Conservation (phyloP, 2,888 invertebrate genomes). For the Synergus umbraculus region DNA sequence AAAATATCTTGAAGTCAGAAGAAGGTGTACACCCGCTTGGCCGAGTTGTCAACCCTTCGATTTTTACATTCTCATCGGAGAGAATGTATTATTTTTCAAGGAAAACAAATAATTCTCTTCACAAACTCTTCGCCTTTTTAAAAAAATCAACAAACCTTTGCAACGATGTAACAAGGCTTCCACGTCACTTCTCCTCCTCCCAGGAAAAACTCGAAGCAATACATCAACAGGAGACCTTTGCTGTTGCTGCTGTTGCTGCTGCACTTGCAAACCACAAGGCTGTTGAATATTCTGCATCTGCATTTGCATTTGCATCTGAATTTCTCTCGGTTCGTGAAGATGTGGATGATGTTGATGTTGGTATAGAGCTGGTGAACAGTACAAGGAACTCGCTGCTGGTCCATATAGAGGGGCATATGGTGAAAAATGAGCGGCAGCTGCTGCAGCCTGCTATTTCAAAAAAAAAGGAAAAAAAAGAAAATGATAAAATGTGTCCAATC, state of each 20-base stretch:
- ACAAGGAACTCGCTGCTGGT: slow-evolving; percentile 72
- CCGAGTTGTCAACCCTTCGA: too few relatives aligned
- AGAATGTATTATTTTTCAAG: too few relatives aligned
- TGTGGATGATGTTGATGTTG: slow-evolving; percentile 73
- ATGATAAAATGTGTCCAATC: neutral
- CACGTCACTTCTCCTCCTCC: slow-evolving; percentile 90
- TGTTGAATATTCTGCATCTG: slow-evolving; percentile 73
- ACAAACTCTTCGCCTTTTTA: neutral
- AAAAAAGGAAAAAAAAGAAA: neutral
- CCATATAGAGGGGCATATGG: slow-evolving; percentile 73
- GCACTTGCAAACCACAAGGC: slow-evolving; percentile 66
- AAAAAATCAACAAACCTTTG: slow-evolving; percentile 79
- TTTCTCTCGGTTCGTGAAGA: slow-evolving; percentile 70
- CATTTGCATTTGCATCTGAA: slow-evolving; percentile 74
- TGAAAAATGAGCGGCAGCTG: slow-evolving; percentile 72
- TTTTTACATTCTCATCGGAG: too few relatives aligned
- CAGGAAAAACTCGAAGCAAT: slow-evolving; percentile 92
- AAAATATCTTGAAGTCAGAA: too few relatives aligned
- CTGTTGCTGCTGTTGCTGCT: slow-evolving; percentile 67
- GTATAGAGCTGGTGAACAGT: slow-evolving; percentile 72
- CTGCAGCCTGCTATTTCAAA: slow-evolving; percentile 64
- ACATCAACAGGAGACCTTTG: slow-evolving; percentile 90
- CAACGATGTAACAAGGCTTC: slow-evolving; percentile 90
- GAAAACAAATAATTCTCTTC: neutral
- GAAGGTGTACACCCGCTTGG: too few relatives aligned